Conservation (phyloP, 2,113 vertebrate genomes). For the Centropus unirufus region DNA sequence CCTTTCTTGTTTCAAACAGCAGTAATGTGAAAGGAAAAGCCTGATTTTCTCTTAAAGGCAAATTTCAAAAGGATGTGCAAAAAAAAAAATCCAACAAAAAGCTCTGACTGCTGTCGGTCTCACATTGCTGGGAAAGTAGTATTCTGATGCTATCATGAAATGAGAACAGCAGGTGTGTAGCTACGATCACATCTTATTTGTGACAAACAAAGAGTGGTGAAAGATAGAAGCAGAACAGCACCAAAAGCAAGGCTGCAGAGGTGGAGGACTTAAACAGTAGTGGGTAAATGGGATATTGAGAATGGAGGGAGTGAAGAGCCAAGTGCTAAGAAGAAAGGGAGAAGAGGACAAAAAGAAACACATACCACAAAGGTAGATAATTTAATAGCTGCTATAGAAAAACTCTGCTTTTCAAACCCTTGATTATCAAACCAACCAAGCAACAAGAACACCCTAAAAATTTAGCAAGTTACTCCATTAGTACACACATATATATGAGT, state of each 20-base stretch:
- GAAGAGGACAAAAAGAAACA: background rate
- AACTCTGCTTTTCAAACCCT: background rate
- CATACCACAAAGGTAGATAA: background rate
- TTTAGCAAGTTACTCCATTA: background rate
- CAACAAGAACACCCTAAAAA: accelerated
- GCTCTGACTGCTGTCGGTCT: background rate
- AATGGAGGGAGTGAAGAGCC: background rate
- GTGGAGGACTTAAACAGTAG: background rate
- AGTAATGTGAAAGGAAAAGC: background rate
- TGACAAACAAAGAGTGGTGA: background rate
- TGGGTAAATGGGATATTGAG: background rate
- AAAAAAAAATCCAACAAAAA: background rate
- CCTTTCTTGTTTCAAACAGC: background rate
- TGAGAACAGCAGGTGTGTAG: background rate
- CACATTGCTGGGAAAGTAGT: slow-evolving; percentile 31
- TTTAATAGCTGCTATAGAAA: background rate
- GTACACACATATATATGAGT: background rate
- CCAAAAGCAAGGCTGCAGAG: background rate
- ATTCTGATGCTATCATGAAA: slow-evolving; percentile 18
- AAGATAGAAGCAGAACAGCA: background rate
- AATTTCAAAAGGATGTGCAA: background rate
- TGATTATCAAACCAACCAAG: background rate
- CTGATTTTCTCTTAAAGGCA: background rate
- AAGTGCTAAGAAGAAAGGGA: background rate
- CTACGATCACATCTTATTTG: background rate